These are phyloP conservation scores for Mythimna ferrago DNA, from an alignment of 2,888 invertebrate genomes.

Conservation along the genomic window DNA sequence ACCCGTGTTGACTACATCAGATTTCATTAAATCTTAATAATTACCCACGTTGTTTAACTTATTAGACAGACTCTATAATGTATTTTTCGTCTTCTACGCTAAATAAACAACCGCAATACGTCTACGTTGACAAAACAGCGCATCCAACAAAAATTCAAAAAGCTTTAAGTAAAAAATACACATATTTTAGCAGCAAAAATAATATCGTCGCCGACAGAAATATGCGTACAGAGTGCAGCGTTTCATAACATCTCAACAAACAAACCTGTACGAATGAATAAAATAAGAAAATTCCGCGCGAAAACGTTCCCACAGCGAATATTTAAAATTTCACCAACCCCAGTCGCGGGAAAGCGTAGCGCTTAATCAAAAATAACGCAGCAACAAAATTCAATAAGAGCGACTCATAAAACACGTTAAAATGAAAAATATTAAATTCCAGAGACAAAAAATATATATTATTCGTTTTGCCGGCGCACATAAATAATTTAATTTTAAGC, in stretches of 20 bases:
- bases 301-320: slow-evolving; percentile 69
- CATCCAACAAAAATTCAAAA: slow-evolving; percentile 16
- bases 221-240: slow-evolving; percentile 50
- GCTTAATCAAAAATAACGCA: slow-evolving; percentile 86
- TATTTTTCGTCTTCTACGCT: background rate
- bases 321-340: slow-evolving; percentile 77
- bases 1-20: no score
- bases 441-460: slow-evolving; percentile 82
- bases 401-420: slow-evolving; percentile 83
- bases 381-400: slow-evolving; percentile 85
- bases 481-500: slow-evolving; percentile 83
- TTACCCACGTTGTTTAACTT: no score
- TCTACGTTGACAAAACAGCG: slow-evolving; percentile 14
- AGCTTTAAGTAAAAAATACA: slow-evolving; percentile 19
- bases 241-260: slow-evolving; percentile 60
- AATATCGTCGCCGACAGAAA: slow-evolving; percentile 35
- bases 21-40: no score
- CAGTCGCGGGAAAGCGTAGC: slow-evolving; percentile 59
- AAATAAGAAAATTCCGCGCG: slow-evolving; percentile 68
- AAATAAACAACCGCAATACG: background rate
- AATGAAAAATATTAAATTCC: slow-evolving; percentile 89
- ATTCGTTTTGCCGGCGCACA: slow-evolving; percentile 74
- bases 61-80: background rate
- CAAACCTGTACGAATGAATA: slow-evolving; percentile 64
- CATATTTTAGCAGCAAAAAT: slow-evolving; percentile 37